Percentiles rank a stretch among this genome's conserved stretches.
These are phyloP conservation scores for Setipinna tenuifilis DNA, from an alignment of 2,797 vertebrate species.

Conservation along the genomic window DNA sequence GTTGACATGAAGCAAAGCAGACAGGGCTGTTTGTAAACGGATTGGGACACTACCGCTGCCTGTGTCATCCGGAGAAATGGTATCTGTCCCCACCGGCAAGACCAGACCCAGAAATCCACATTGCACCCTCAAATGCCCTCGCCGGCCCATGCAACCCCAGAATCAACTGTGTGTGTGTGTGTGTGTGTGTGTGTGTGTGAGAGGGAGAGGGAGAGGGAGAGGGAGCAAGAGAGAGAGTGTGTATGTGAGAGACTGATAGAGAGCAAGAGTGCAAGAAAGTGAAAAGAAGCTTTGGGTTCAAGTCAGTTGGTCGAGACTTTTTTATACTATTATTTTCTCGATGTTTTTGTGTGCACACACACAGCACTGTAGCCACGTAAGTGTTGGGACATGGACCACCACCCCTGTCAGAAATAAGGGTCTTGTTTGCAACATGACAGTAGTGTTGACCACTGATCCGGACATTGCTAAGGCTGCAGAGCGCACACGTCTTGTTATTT, in stretches of 20 bases:
- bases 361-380: neutral
- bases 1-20: constrained; percentile 3
- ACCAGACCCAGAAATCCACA: constrained; percentile 11
- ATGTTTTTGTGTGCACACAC: neutral
- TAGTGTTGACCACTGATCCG: neutral
- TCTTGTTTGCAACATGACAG: constrained; percentile 9
- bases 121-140: neutral
- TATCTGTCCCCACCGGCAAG: constrained; percentile 8
- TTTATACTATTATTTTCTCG: no score
- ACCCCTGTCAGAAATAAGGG: constrained; percentile 22
- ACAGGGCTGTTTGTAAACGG: constrained; percentile 12
- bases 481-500: neutral
- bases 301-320: no score
- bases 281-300: no score
- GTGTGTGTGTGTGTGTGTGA: neutral
- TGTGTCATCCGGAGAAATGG: constrained; percentile 19
- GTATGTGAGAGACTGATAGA: neutral
- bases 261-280: neutral
- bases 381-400: neutral
- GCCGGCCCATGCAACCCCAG: neutral
- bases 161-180: neutral
- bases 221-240: neutral
- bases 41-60: neutral
- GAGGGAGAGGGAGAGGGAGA: neutral
- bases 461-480: neutral